Evolutionary conservation across 2,888 invertebrate species (phyloP), one percentile per base, ranked within the genome.

Genomic region (Polylopha cassiicola): DNA sequence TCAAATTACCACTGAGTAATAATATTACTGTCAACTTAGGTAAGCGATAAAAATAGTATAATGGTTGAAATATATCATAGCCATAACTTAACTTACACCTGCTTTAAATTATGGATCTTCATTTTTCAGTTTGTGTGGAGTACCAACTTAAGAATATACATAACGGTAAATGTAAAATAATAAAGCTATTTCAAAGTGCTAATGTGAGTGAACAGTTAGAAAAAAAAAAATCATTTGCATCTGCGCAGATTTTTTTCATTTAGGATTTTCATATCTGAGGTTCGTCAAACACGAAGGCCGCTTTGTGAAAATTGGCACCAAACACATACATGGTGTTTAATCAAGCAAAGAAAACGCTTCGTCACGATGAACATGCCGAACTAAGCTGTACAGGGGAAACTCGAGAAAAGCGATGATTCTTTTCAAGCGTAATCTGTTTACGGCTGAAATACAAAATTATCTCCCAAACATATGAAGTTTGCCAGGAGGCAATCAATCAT

Each of bases 371-470:
- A 47, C 41, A 48, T 51, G 46, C 39, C 54, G 50, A 57, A 58
- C 65, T 61, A 66, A 65, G 65, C 55, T 62, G 58, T 58, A 58
- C 50, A 43, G 45, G 53, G 55, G 57, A 50, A 61, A 63, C 58
- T 65, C 58, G 39, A 49, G 55, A 48, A 68, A 67, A 72, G 67
- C 63, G 73, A 72, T 73, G 70, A 67, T 77, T 79, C 78, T 80
- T 82, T 80, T 79, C 72, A 79, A 68, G 71, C 68, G 65, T 82
- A 79, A 82, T 82, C 81, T 81, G 78, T 80, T 82, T 79, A 81
- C 72, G 74, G 77, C 72, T 78, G 79, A 82, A 81, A 81, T 80
- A 84, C 79, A 75, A 84, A 84, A 85, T 84, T 80, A 84, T 84
- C 82, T 81, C 51, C 65, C 71, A 67, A 82, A 81, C 84, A 84